These are phyloP conservation scores for Luehdorfia chinensis DNA, from an alignment of 1,140 invertebrate species.

Conservation along the genomic window DNA sequence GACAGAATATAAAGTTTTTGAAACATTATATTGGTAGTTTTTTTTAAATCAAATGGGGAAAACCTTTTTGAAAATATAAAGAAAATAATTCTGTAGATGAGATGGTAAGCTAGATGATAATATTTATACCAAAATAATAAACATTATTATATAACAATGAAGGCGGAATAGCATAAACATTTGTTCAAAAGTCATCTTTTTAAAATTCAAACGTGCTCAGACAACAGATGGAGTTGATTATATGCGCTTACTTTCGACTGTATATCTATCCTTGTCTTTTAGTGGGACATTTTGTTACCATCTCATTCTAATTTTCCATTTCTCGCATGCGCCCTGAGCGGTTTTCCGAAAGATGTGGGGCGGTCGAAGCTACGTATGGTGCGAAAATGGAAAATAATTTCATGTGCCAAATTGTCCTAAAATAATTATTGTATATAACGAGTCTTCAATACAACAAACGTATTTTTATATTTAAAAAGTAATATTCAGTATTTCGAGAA, in stretches of 20 bases:
- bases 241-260: conserved; percentile 47
- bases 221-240: conserved; percentile 64
- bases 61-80: too few relatives aligned
- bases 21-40: too few relatives aligned
- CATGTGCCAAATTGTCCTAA: neutral
- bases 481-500: neutral
- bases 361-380: conserved; percentile 61
- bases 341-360: conserved; percentile 56
- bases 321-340: conserved; percentile 51
- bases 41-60: too few relatives aligned
- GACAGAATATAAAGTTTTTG: too few relatives aligned
- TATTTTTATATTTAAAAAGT: conserved; percentile 1
- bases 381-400: conserved; percentile 14
- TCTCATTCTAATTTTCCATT: conserved; percentile 49
- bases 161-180: conserved; percentile 16
- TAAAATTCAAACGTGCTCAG: conserved; percentile 59
- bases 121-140: too few relatives aligned
- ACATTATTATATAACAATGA: conserved; percentile 1
- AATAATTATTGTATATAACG: neutral
- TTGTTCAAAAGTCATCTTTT: conserved; percentile 33
- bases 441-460: neutral
- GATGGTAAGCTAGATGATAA: too few relatives aligned
- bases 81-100: too few relatives aligned
- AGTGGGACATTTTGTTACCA: conserved; percentile 17
- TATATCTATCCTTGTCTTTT: conserved; percentile 37